Conservation (phyloP, 2,888 invertebrate genomes). For the Syrphus vitripennis region DNA sequence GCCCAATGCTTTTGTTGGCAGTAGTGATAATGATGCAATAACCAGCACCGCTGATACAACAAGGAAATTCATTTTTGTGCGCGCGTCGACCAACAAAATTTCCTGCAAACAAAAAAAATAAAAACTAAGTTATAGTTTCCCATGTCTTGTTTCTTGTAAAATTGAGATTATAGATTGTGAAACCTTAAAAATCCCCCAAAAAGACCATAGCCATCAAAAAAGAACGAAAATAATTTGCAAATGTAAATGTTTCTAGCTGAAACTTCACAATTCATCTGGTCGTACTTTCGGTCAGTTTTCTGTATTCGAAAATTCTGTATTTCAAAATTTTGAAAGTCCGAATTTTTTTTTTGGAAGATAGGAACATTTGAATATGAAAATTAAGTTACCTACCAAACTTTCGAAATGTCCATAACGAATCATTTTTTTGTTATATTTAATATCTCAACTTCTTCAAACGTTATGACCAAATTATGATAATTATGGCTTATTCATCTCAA, state of each 20-base stretch:
- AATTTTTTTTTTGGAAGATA: no score
- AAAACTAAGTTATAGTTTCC: background rate
- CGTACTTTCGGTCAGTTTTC: no score
- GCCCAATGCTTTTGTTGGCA: slow-evolving; percentile 77
- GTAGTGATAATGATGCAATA: slow-evolving; percentile 77
- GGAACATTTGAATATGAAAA: background rate
- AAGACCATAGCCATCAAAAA: background rate
- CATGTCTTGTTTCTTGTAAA: background rate
- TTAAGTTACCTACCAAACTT: background rate
- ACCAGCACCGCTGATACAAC: slow-evolving; percentile 74
- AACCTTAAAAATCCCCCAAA: background rate
- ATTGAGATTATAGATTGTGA: background rate
- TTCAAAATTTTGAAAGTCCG: no score
- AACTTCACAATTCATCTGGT: no score
- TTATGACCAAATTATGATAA: background rate
- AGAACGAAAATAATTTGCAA: slow-evolving; percentile 6
- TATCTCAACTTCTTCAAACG: background rate
- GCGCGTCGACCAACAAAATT: slow-evolving; percentile 7
- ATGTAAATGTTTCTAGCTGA: no score
- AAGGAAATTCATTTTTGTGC: slow-evolving; percentile 66
- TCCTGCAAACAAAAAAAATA: slow-evolving; percentile 34
- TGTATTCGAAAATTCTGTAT: no score
- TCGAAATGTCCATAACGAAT: background rate
- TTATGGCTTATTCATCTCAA: background rate
- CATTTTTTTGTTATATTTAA: background rate